Percentiles rank a stretch among this genome's conserved stretches.
These are phyloP conservation scores for Eilema depressum DNA, from an alignment of 2,888 invertebrate genomes.

Conservation along the genomic window DNA sequence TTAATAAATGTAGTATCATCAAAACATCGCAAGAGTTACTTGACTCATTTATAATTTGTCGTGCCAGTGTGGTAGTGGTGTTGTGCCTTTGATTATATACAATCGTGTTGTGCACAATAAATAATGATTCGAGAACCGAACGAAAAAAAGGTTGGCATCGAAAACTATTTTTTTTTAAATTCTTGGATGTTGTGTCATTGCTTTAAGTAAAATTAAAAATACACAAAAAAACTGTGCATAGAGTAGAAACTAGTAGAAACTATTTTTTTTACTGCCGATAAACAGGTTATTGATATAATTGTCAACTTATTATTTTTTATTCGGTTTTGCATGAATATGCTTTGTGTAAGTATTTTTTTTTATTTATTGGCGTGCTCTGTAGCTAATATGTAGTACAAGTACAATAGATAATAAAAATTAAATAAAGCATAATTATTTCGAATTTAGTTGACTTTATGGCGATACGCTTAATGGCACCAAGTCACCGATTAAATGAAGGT, in stretches of 20 bases:
- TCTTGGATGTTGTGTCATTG: conserved; percentile 4
- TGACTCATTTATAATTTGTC: conserved; percentile 44
- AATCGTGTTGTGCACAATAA: not conserved
- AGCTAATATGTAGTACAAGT: too few relatives aligned
- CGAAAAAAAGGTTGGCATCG: conserved; percentile 58
- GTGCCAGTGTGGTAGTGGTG: conserved; percentile 39
- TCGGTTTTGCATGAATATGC: not conserved
- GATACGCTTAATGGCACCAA: not conserved
- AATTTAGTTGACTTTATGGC: not conserved
- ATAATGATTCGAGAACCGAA: conserved; percentile 57
- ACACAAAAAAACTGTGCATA: not conserved
- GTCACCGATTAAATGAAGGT: too few relatives aligned
- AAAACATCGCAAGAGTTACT: conserved; percentile 13
- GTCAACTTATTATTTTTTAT: not conserved
- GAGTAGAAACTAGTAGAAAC: not conserved
- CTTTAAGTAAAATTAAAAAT: not conserved
- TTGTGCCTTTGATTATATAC: not conserved
- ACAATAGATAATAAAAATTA: not conserved
- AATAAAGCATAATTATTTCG: not conserved
- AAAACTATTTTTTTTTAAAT: conserved; percentile 14
- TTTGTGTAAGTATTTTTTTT: not conserved
- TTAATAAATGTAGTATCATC: conserved; percentile 9
- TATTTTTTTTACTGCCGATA: not conserved
- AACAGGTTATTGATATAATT: not conserved
- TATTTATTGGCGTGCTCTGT: not conserved